These are phyloP conservation scores for Lochmaea crataegi DNA, from an alignment of 2,888 invertebrate genomes.

Conservation along the genomic window DNA sequence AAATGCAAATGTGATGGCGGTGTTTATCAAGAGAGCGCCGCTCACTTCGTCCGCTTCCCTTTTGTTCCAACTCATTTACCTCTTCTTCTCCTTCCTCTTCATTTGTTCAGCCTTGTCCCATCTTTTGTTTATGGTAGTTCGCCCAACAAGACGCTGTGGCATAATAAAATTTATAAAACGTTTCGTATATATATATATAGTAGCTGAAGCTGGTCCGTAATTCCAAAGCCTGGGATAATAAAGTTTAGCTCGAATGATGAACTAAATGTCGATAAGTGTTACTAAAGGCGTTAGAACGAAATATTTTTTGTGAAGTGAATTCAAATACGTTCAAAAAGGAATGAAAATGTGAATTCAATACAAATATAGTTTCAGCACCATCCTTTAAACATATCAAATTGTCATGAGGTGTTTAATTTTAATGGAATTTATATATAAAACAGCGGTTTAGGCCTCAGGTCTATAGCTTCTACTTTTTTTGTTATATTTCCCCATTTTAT, in stretches of 20 bases:
- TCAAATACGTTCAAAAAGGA: neutral
- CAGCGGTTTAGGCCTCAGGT: too few relatives aligned
- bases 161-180: slow-evolving; percentile 52
- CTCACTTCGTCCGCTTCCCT: slow-evolving; percentile 59
- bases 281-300: neutral
- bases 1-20: slow-evolving; percentile 64
- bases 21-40: slow-evolving; percentile 62
- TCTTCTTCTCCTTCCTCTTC: slow-evolving; percentile 64
- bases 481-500: too few relatives aligned
- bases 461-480: too few relatives aligned
- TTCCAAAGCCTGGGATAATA: slow-evolving; percentile 29
- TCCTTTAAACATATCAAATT: too few relatives aligned
- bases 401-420: too few relatives aligned
- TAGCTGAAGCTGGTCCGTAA: slow-evolving; percentile 16
- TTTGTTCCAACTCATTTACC: slow-evolving; percentile 65
- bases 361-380: too few relatives aligned
- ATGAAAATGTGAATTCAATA: too few relatives aligned
- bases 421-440: too few relatives aligned
- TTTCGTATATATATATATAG: slow-evolving; percentile 11
- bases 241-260: slow-evolving; percentile 26
- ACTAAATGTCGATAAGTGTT: slow-evolving; percentile 5
- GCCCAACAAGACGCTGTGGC: slow-evolving; percentile 48
- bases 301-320: neutral
- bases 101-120: slow-evolving; percentile 59
- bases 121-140: slow-evolving; percentile 56